A percentile compares a stretch with the other conserved stretches of the same genome.
Conservation (phyloP, 2,797 vertebrate genomes). For the Chelonia mydas region DNA sequence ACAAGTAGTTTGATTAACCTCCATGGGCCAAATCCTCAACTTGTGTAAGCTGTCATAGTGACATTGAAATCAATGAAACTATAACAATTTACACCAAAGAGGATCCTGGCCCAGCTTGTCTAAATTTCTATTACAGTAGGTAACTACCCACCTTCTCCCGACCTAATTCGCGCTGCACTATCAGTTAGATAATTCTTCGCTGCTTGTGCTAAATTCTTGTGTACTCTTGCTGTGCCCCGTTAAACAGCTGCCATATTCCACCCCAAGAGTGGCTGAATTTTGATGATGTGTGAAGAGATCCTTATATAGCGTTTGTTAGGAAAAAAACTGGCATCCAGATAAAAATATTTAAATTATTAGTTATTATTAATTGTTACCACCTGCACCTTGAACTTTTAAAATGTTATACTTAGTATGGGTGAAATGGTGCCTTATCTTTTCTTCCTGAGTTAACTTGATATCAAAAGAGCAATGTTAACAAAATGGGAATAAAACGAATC, state of each 20-base stretch:
- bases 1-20: neutral
- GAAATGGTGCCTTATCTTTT: neutral
- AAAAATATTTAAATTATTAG: constrained; percentile 29
- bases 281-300: neutral
- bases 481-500: constrained; percentile 13
- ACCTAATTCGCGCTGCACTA: neutral
- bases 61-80: neutral
- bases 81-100: no score
- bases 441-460: neutral
- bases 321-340: neutral
- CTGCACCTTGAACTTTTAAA: neutral
- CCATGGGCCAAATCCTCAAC: neutral
- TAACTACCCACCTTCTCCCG: no score
- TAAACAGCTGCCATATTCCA: neutral
- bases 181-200: accelerated
- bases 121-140: no score
- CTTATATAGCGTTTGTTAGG: no score
- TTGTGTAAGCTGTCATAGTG: neutral
- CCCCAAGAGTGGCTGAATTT: neutral
- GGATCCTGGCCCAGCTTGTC: no score
- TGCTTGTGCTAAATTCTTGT: neutral
- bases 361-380: constrained; percentile 44
- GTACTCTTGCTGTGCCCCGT: accelerated
- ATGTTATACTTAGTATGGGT: neutral
- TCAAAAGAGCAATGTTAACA: constrained; percentile 34